Percentiles rank a stretch among this genome's conserved stretches.
Evolutionary conservation across 2,113 vertebrate genomes (phyloP).

Genomic region (Gasterosteus nipponicus): DNA sequence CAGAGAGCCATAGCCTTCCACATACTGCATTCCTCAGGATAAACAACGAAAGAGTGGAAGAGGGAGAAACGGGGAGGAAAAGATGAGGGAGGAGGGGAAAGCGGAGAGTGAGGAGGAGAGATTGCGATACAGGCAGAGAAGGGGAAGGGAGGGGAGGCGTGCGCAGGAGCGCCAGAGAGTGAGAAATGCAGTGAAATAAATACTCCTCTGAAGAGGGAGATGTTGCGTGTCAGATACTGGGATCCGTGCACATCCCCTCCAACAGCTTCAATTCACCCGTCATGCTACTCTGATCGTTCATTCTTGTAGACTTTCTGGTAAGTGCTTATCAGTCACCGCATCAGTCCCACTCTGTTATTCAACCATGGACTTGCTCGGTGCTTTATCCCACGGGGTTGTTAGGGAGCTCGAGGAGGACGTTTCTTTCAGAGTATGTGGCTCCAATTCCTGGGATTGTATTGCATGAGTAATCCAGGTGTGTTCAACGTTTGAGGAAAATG

Average conservation of each 20-base stretch:
- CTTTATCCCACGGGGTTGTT: background rate
- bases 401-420: background rate
- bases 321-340: conserved; percentile 13
- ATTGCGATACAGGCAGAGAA: conserved; percentile 39
- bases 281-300: conserved; percentile 13
- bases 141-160: conserved; percentile 27
- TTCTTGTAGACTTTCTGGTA: conserved; percentile 25
- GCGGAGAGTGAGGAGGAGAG: conserved; percentile 27
- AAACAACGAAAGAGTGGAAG: conserved; percentile 34
- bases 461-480: background rate
- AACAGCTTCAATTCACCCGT: conserved; percentile 24
- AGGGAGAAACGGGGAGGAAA: conserved; percentile 27
- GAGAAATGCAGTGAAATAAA: conserved; percentile 56
- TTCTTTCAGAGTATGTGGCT: background rate
- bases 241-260: background rate
- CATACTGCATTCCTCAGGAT: conserved; percentile 74
- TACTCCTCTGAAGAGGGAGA: conserved; percentile 32
- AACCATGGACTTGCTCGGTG: background rate
- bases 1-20: conserved; percentile 59
- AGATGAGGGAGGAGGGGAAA: conserved; percentile 31
- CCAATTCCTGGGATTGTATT: background rate
- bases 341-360: conserved; percentile 16
- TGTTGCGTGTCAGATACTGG: conserved; percentile 17
- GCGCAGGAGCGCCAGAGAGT: conserved; percentile 40
- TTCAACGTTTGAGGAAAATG: background rate